These are phyloP conservation scores for Sebastes melanostomus DNA, from an alignment of 2,797 vertebrate species.

Conservation along the genomic window DNA sequence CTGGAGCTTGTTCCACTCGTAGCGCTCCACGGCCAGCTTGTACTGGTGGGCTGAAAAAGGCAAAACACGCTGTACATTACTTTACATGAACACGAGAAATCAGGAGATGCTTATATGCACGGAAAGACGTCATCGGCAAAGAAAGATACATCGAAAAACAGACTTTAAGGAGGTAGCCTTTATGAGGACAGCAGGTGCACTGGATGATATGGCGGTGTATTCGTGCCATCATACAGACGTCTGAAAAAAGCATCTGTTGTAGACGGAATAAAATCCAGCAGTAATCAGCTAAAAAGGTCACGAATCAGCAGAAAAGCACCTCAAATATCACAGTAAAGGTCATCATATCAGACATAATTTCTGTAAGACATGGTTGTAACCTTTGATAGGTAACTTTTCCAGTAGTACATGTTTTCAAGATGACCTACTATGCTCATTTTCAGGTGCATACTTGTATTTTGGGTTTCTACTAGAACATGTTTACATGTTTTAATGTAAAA, in stretches of 20 bases:
- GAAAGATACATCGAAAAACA: background rate
- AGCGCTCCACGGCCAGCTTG: conserved; percentile 96
- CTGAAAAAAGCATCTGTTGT: background rate
- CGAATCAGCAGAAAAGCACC: conserved; percentile 28
- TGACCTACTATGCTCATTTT: too few species aligned
- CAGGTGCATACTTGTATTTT: too few species aligned
- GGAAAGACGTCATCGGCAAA: background rate
- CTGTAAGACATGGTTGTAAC: background rate
- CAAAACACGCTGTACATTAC: background rate
- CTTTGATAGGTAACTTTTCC: background rate
- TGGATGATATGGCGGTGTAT: background rate
- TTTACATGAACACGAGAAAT: background rate
- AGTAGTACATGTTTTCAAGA: background rate
- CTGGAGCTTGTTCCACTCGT: conserved; percentile 99
- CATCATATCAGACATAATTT: background rate
- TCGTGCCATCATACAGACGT: background rate
- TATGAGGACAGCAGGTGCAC: background rate
- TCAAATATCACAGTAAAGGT: conserved; percentile 37
- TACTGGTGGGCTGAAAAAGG: conserved; percentile 89
- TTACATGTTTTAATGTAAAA: too few species aligned
- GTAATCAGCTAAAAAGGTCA: conserved; percentile 55
- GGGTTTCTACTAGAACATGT: too few species aligned
- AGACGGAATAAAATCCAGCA: background rate
- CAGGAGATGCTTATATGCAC: too few species aligned
- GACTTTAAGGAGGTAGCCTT: background rate